A percentile compares a stretch with the other conserved stretches of the same genome.
These are phyloP conservation scores for Parapristionchus giblindavisi DNA, from an alignment of 2,888 invertebrate species.

Conservation along the genomic window DNA sequence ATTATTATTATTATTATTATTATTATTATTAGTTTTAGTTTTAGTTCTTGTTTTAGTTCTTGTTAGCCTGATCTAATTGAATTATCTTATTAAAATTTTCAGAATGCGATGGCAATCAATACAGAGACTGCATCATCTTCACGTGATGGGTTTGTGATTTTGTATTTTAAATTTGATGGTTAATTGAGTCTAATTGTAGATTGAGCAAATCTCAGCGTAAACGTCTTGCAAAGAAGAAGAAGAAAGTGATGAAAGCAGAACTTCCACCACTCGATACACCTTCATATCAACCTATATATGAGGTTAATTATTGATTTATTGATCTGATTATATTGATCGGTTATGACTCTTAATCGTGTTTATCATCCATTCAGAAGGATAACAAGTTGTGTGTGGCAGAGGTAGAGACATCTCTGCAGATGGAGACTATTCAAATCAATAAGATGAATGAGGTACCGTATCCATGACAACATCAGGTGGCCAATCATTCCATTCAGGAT, in stretches of 20 bases:
- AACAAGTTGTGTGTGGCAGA: background rate
- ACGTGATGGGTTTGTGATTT: background rate
- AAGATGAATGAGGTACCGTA: too few relatives aligned
- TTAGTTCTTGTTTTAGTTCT: too few relatives aligned
- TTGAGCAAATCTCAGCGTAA: background rate
- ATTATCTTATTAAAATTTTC: constrained; percentile 9
- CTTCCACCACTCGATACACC: constrained; percentile 4
- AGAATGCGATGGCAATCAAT: background rate
- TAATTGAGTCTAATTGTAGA: background rate
- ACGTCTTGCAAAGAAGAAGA: constrained; percentile 22
- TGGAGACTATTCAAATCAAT: constrained; percentile 13
- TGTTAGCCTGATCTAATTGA: background rate
- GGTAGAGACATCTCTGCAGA: background rate
- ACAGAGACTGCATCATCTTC: background rate
- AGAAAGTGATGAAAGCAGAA: background rate
- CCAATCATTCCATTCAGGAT: too few relatives aligned
- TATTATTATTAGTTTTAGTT: too few relatives aligned
- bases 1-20: too few relatives aligned
- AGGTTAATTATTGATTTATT: constrained; percentile 17
- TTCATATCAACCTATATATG: constrained; percentile 12
- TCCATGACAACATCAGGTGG: too few relatives aligned
- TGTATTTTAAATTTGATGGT: background rate
- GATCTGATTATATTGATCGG: background rate
- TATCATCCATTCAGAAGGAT: background rate
- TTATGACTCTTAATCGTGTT: background rate